Evolutionary conservation across 2,113 vertebrate genomes (phyloP), one percentile per base, ranked within the genome.

Genomic region (Micronisus gabar): DNA sequence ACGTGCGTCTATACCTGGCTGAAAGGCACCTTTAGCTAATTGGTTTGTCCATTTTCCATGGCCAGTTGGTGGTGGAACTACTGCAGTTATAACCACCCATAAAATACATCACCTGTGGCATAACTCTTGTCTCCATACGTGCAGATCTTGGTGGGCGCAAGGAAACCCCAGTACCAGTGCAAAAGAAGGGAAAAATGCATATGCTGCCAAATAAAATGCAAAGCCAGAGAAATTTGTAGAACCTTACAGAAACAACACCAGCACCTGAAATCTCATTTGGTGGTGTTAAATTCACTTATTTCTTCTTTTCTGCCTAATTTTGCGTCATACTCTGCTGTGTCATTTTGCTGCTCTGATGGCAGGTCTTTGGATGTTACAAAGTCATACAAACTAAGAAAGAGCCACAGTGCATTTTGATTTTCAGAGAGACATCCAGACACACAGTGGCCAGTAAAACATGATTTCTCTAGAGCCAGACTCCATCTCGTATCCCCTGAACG

Each of bases 1-100:
- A 47, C 1, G 9, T 65, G 55, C 0, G 2, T 32, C 18, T 56
- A 3, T 8, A 56, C 3, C 11, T 43, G 45, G 11, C 8, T 25
- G 52, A 86, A 70, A 75, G 15, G 6, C 7, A 3, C 43, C 11
- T 75, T 30, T 26, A 71, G 7, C 4, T 61, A 52, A 59, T 25
- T 1, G 3, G 59, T 89, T 71, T 47, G 4, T 14, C 8, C 36
- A 36, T 15, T 58, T 84, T 81, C 34, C 18, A 23, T 7, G 18
- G 18, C 14, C 13, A 19, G 13, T 7, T 36, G 26, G 15, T 43
- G 34, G 21, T 5, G 1, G n/a, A 89, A 65, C 48, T 79, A 13
- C 23, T 15, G 8, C 3, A 22, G 3, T 65, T 79, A 40, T 22
- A 70, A 41, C 8, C 22, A 62, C 15, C 10, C 40, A n/a, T 50